Percentiles rank a stretch among this genome's conserved stretches.
These are phyloP conservation scores for Dasyurus viverrinus DNA, from an alignment of 2,113 vertebrate species.

Conservation along the genomic window DNA sequence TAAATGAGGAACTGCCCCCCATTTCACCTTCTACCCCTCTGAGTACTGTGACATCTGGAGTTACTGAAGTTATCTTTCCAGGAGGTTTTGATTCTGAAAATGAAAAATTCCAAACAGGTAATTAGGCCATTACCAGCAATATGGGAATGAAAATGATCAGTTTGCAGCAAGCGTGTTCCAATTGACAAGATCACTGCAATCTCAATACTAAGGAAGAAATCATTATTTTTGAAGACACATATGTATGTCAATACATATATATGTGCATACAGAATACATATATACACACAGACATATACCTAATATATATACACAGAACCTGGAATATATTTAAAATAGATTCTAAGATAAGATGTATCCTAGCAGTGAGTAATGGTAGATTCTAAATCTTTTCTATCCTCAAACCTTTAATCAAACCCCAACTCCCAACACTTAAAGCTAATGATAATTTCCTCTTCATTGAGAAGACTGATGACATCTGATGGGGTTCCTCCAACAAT, in stretches of 20 bases:
- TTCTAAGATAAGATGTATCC: background rate
- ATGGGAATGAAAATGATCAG: background rate
- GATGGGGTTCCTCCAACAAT: background rate
- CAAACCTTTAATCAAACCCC: background rate
- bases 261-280: too few relatives aligned
- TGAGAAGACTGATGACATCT: background rate
- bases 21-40: background rate
- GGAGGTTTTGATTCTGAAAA: background rate
- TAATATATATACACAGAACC: too few relatives aligned
- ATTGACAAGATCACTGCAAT: background rate
- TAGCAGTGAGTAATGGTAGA: background rate
- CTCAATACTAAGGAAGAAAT: background rate
- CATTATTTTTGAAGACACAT: background rate
- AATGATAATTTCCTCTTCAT: background rate
- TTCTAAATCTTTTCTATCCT: background rate
- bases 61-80: background rate
- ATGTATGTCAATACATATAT: background rate
- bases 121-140: background rate
- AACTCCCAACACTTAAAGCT: background rate
- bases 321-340: background rate
- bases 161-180: background rate
- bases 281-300: too few relatives aligned
- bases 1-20: background rate
- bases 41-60: background rate
- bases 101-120: background rate